Evolutionary conservation across 1,140 invertebrate genomes (phyloP).

Genomic region (Pectinophora gossypiella): DNA sequence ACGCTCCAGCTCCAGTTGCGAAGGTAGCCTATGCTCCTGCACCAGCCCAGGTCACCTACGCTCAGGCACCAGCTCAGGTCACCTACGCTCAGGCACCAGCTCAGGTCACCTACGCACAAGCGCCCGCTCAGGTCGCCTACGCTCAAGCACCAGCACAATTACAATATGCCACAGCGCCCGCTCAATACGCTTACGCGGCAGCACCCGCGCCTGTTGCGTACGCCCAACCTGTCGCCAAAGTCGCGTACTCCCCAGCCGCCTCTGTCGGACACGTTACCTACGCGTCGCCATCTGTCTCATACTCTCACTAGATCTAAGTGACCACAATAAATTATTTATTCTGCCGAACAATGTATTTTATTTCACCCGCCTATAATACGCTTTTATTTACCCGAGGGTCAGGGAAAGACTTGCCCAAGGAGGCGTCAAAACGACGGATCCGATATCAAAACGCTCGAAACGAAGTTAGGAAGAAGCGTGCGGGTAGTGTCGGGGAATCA

Average conservation of each 20-base stretch:
- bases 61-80: not conserved
- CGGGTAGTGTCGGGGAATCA: constrained; percentile 70
- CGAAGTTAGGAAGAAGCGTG: constrained; percentile 67
- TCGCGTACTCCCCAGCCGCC: not conserved
- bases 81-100: constrained; percentile 7
- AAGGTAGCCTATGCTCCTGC: not conserved
- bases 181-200: not conserved
- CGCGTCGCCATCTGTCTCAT: constrained; percentile 46
- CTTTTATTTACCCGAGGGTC: constrained; percentile 38
- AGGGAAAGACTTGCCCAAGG: constrained; percentile 47
- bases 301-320: constrained; percentile 39
- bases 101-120: not conserved
- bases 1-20: not conserved
- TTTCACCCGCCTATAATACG: constrained; percentile 17
- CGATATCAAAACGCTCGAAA: constrained; percentile 72
- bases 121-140: constrained; percentile 3
- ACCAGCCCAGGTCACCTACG: not conserved
- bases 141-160: not conserved
- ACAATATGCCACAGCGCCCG: not conserved
- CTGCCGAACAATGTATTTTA: constrained; percentile 39
- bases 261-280: constrained; percentile 35
- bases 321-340: constrained; percentile 31
- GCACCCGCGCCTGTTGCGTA: constrained; percentile 1
- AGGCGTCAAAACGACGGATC: constrained; percentile 63
- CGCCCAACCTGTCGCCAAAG: not conserved